Conservation (phyloP, 2,888 invertebrate species). For the Thera obeliscata region DNA sequence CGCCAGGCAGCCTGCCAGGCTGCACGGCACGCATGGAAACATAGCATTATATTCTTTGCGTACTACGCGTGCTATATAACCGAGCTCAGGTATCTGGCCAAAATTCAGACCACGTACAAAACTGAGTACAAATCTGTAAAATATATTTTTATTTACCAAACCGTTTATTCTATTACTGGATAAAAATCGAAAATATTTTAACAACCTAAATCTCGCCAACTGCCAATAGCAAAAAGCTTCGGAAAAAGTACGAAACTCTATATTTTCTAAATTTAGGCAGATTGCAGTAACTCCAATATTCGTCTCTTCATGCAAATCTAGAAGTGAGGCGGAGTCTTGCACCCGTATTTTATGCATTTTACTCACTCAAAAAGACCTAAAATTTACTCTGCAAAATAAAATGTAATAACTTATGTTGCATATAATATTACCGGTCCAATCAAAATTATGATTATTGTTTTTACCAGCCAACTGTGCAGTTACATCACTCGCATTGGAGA, state of each 20-base stretch:
- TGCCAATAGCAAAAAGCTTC: neutral
- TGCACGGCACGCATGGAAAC: too few relatives aligned
- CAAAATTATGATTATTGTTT: too few relatives aligned
- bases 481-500: too few relatives aligned
- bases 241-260: slow-evolving; percentile 4
- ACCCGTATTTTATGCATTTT: neutral
- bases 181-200: neutral
- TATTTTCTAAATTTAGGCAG: slow-evolving; percentile 27
- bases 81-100: neutral
- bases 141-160: neutral
- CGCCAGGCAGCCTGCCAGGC: too few relatives aligned
- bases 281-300: slow-evolving; percentile 59
- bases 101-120: neutral
- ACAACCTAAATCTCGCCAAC: neutral
- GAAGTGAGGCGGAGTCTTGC: slow-evolving; percentile 62
- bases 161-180: neutral
- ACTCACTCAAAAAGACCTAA: neutral
- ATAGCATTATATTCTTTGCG: too few relatives aligned
- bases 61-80: neutral
- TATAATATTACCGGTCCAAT: too few relatives aligned
- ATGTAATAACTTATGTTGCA: too few relatives aligned
- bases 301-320: slow-evolving; percentile 80
- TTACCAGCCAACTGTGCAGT: too few relatives aligned
- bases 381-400: too few relatives aligned
- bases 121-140: neutral